Base-by-base conservation (phyloP, 2,888 invertebrate species). In the Drosophila yooni region DNA sequence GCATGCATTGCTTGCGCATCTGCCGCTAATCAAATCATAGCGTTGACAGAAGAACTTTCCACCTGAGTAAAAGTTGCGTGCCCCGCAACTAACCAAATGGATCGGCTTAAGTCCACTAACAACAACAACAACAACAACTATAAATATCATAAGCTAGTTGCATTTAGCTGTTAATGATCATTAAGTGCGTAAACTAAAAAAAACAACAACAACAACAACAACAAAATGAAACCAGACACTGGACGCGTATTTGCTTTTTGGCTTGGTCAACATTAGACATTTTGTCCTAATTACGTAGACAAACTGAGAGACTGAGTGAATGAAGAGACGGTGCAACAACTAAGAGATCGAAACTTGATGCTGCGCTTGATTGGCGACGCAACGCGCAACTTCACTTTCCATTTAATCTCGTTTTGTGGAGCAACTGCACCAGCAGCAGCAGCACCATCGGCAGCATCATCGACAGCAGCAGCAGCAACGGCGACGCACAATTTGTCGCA, bases 251-350 rank as follows among this genome's bases (percentile, higher is more conserved):
- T 83, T 76, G 70, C 74, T 80, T 87, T 89, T 88, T 85, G 85
- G 88, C 75, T 67, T 89, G 87, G 84, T 79, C 82, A 89, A 81
- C 89, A 84, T 77, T 87, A 87, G 89, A 87, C 88, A 88, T 80
- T 87, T 87, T 89, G 89, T 89, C 87, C 87, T 89, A 87, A 87
- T 89, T 87, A 87, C 88, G 74, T 79, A 75, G 81, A 82, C 89
- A 82, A 87, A 82, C 84, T 66, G 86, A 31, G 51, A 53, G 66
- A 36, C 52, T 51, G 27, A 46, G 31, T 54, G 58, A 54, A 51
- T 61, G 58, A 34, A 21, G 53, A 62, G 65, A 38, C 50, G 56
- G 33, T 51, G 57, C 38, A 46, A 27, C 46, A 11, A 53, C 46
- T 34, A 46, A 57, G 56, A 50, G 58, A 58, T 57, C 36, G 50